These are phyloP conservation scores for Oasisia sp. DNA, from an alignment of 2,888 invertebrate genomes.

Conservation along the genomic window DNA sequence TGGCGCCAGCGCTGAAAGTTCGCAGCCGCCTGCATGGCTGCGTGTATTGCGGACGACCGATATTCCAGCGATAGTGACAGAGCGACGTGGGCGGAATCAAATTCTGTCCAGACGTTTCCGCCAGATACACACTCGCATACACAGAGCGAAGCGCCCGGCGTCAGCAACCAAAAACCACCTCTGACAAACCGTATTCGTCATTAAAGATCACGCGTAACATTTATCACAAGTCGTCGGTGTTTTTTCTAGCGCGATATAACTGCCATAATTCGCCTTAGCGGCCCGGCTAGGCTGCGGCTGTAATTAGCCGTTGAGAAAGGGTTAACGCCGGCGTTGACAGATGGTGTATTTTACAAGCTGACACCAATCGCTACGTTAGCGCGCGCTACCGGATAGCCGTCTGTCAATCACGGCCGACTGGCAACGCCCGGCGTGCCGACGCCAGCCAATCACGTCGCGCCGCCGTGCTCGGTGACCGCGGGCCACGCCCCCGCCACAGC, in stretches of 20 bases:
- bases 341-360: slow-evolving; percentile 17
- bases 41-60: neutral
- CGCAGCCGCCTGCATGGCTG: slow-evolving; percentile 6
- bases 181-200: neutral
- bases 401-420: neutral
- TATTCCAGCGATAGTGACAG: neutral
- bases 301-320: slow-evolving; percentile 13
- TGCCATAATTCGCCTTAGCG: slow-evolving; percentile 2
- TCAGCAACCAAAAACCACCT: neutral
- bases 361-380: slow-evolving; percentile 13
- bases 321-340: slow-evolving; percentile 17
- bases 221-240: neutral
- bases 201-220: slow-evolving; percentile 9
- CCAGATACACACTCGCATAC: neutral
- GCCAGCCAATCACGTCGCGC: neutral
- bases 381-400: neutral
- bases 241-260: slow-evolving; percentile 17
- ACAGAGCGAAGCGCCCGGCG: neutral
- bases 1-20: neutral
- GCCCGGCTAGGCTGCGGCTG: neutral
- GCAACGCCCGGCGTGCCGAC: neutral
- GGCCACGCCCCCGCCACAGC: slow-evolving; percentile 1
- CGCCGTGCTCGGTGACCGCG: slow-evolving; percentile 12
- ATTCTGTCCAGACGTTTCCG: slow-evolving; percentile 9
- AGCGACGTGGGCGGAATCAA: neutral